Evolutionary conservation across 2,888 invertebrate species (phyloP).

Genomic region (Omphaloscelis lunosa): DNA sequence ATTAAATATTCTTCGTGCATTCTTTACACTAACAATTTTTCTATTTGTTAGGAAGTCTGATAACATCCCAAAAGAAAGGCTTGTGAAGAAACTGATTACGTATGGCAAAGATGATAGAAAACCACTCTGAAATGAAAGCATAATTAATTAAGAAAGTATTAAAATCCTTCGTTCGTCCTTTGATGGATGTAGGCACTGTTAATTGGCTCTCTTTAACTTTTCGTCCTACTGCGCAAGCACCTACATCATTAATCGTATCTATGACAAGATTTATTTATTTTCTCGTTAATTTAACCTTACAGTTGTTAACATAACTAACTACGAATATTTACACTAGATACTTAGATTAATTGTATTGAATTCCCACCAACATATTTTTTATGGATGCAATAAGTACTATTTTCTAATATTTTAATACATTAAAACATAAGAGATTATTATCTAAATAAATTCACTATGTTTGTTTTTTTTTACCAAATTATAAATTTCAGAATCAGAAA

Average conservation of each 20-base stretch:
- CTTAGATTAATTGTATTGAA: not conserved
- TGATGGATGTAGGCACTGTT: too few species aligned
- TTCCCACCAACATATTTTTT: not conserved
- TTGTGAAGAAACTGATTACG: slow-evolving; percentile 87
- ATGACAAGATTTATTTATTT: too few species aligned
- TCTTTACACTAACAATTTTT: slow-evolving; percentile 73
- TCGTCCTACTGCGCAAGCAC: not conserved
- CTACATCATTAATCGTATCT: not conserved
- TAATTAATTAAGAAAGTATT: not conserved
- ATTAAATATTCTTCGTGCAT: slow-evolving; percentile 85
- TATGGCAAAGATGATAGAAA: slow-evolving; percentile 92
- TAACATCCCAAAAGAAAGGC: slow-evolving; percentile 89
- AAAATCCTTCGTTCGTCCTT: not conserved
- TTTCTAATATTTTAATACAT: not conserved
- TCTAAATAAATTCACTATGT: not conserved
- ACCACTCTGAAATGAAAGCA: slow-evolving; percentile 88
- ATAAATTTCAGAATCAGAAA: not conserved
- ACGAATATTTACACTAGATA: too few species aligned
- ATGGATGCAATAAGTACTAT: not conserved
- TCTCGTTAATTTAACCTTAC: too few species aligned
- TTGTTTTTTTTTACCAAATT: not conserved
- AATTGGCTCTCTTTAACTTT: not conserved
- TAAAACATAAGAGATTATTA: not conserved
- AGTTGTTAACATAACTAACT: too few species aligned
- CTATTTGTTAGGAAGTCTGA: slow-evolving; percentile 88